Conservation (phyloP, 2,797 vertebrate species). For the Vespertilio murinus region DNA sequence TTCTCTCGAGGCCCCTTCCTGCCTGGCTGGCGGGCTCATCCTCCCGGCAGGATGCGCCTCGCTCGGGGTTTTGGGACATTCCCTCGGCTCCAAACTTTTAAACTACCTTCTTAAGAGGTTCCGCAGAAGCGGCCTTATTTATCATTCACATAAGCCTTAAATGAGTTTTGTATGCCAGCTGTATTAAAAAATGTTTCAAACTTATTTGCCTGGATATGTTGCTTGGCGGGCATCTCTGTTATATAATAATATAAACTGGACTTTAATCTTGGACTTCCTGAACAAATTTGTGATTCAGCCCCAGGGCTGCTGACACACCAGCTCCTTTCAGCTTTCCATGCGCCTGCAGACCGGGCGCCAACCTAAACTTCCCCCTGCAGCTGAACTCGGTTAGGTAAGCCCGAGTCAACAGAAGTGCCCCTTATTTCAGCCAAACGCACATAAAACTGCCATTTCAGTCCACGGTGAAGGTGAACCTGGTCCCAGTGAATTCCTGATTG, state of each 20-base stretch:
- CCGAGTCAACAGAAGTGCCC: conserved; percentile 63
- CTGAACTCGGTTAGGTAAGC: conserved; percentile 59
- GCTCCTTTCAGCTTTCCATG: conserved; percentile 57
- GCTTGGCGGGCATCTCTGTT: conserved; percentile 62
- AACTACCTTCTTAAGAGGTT: conserved; percentile 16
- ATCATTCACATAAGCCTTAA: neutral
- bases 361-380: conserved; percentile 69
- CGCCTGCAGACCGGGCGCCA: conserved; percentile 50
- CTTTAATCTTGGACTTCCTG: conserved; percentile 57
- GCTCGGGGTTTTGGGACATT: neutral
- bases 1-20: neutral
- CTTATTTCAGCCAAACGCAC: conserved; percentile 67
- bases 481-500: conserved; percentile 68
- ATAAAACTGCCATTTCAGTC: conserved; percentile 54
- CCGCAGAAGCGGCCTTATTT: conserved; percentile 1
- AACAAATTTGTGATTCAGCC: conserved; percentile 61
- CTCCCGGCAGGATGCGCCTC: neutral
- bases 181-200: conserved; percentile 47
- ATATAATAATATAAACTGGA: conserved; percentile 60
- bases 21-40: neutral
- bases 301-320: conserved; percentile 57
- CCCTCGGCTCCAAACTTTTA: conserved; percentile 5
- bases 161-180: conserved; percentile 40
- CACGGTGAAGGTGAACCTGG: neutral
- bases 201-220: conserved; percentile 58